phyloP scores from a whole-genome alignment of 2,797 vertebrate genomes.

The Lindbergichthys nudifrons region DNA sequence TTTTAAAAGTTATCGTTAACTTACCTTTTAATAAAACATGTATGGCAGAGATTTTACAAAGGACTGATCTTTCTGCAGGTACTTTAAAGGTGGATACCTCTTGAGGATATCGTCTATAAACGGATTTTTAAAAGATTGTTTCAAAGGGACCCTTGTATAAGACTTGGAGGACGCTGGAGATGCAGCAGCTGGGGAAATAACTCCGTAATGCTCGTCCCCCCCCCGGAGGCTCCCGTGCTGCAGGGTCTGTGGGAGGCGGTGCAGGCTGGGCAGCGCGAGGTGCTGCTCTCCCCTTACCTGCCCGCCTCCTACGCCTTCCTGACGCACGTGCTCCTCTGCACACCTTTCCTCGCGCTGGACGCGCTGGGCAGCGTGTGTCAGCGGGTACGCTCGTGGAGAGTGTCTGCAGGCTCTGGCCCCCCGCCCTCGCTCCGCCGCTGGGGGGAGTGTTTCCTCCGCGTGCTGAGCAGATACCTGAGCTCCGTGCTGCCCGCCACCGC shows the following conservation, averaged over 20 bases:
- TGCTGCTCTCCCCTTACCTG: slow-evolving; percentile 68
- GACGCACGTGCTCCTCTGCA: slow-evolving; percentile 73
- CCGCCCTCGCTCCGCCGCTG: slow-evolving; percentile 57
- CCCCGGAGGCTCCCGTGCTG: slow-evolving; percentile 29
- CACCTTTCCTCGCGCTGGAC: slow-evolving; percentile 79
- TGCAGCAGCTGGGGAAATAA: background rate
- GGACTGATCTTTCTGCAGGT: background rate
- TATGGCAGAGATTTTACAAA: background rate
- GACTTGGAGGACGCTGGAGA: background rate
- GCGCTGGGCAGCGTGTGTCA: slow-evolving; percentile 49
- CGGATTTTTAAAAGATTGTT: too few relatives aligned
- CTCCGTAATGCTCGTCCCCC: slow-evolving; percentile 32
- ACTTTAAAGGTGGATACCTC: background rate
- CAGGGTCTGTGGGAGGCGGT: slow-evolving; percentile 77
- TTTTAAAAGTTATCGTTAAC: too few relatives aligned
- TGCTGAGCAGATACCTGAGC: slow-evolving; percentile 66
- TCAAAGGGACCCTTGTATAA: background rate
- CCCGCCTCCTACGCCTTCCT: slow-evolving; percentile 70
- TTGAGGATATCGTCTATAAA: fast-evolving
- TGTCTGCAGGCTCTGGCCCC: slow-evolving; percentile 42
- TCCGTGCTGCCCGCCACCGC: slow-evolving; percentile 70
- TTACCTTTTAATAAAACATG: too few relatives aligned
- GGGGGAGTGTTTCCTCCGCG: slow-evolving; percentile 65
- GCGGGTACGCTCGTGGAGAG: slow-evolving; percentile 68
- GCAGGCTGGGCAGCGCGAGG: slow-evolving; percentile 13